Evolutionary conservation across 2,888 invertebrate species (phyloP).

Genomic region (Gibbula magus): DNA sequence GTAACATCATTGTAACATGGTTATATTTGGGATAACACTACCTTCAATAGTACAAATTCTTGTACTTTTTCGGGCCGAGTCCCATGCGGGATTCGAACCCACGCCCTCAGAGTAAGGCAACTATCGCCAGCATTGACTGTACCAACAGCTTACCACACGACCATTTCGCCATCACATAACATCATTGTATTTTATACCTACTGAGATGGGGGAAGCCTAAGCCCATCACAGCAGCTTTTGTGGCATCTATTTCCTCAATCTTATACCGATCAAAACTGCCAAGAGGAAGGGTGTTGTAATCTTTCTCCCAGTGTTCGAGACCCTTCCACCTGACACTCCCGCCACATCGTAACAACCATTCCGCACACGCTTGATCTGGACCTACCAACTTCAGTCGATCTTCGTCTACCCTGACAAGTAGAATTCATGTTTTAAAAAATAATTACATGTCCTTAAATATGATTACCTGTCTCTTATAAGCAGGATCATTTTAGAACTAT

Average conservation of each 20-base stretch:
- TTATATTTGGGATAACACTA: too few relatives aligned
- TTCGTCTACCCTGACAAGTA: conserved; percentile 51
- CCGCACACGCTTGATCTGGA: conserved; percentile 92
- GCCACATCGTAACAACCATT: conserved; percentile 95
- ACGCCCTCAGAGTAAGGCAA: too few relatives aligned
- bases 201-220: conserved; percentile 89
- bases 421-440: not conserved
- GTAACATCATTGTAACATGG: too few relatives aligned
- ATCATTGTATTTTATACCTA: conserved; percentile 70
- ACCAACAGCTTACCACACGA: too few relatives aligned
- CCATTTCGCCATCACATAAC: too few relatives aligned
- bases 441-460: not conserved
- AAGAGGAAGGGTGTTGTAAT: conserved; percentile 86
- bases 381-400: conserved; percentile 80
- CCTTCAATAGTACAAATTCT: too few relatives aligned
- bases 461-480: not conserved
- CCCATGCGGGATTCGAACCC: too few relatives aligned
- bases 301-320: conserved; percentile 76
- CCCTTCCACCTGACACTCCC: conserved; percentile 86
- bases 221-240: conserved; percentile 87
- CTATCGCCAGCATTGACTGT: too few relatives aligned
- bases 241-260: conserved; percentile 86
- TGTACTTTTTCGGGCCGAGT: too few relatives aligned
- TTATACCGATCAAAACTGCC: conserved; percentile 77
- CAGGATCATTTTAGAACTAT: not conserved